Base-by-base conservation (phyloP, 2,888 invertebrate species). In the Slavum lentiscoides region DNA sequence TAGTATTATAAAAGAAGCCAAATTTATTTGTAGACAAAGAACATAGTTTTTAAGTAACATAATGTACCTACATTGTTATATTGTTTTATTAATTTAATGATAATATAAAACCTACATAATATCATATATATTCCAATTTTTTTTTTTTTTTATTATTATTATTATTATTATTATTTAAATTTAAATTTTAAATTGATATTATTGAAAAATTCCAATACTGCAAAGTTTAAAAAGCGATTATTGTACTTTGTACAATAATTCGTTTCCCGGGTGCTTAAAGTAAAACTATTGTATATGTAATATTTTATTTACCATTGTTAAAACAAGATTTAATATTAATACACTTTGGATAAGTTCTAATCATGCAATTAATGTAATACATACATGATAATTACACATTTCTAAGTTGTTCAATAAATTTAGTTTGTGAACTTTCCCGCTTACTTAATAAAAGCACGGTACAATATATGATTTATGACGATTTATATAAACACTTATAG, bases 41-140 rank as follows among this genome's bases (percentile, higher is more conserved):
- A 62, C 7, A 58, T 49, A 49, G 43, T 4, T 43, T 61, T 61
- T 49, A 59, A 72, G 43, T 23, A 21, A 72, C 17, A 19, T 72
- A 72, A 13, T 23, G 37, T 23, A 23, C 43, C 43, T 43, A 49
- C 49, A 49, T 73, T 62, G 21, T 39, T 59, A 23, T 59, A 23
- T 49, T 61, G 2, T 43, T 61, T 61, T 73, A 61, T 72, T 59
- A 21, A 59, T 59, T 72, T 59, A 70, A 58, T 30, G 19, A 55
- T 37, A 37, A 21, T 72, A 19, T 73, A 61, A 61, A 61, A 73
- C 13, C 30, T 1, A 30, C 30, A 23, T 23, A 5, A 37, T 23
- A 59, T 43, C 19, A 53, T 23, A 11, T 23, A 53, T 23, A 11
- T 23, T 53, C 2, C 21, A 30, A 15, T 23, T 49, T 55, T 37